Evolutionary conservation across 2,888 invertebrate species (phyloP).

Genomic region (Lithophane semibrunnea): DNA sequence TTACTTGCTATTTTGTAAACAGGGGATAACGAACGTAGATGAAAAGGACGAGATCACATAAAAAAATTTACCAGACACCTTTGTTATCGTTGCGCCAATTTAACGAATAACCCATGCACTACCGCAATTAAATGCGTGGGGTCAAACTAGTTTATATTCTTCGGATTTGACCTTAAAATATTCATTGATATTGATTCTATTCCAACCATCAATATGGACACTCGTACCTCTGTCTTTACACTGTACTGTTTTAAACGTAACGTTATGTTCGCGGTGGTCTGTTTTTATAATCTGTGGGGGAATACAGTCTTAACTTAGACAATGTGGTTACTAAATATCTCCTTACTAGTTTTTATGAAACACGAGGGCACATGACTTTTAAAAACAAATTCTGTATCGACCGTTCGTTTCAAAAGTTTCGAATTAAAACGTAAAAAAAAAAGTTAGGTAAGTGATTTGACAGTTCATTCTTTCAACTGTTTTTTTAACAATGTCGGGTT

Average conservation of each 20-base stretch:
- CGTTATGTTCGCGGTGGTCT: slow-evolving; percentile 64
- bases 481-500: slow-evolving; percentile 53
- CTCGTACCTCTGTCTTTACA: background rate
- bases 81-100: background rate
- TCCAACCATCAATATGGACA: slow-evolving; percentile 13
- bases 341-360: slow-evolving; percentile 63
- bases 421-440: slow-evolving; percentile 45
- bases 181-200: slow-evolving; percentile 22
- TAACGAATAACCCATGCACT: background rate
- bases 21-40: background rate
- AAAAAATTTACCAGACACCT: background rate
- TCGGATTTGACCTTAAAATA: slow-evolving; percentile 10
- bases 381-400: slow-evolving; percentile 32
- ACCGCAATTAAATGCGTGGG: background rate
- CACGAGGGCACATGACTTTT: slow-evolving; percentile 53
- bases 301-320: slow-evolving; percentile 70
- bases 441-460: slow-evolving; percentile 31
- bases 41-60: background rate
- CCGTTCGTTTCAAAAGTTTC: slow-evolving; percentile 33
- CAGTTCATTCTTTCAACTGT: slow-evolving; percentile 40
- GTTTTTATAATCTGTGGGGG: slow-evolving; percentile 75
- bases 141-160: slow-evolving; percentile 7
- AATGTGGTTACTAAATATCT: slow-evolving; percentile 65
- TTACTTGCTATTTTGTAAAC: background rate
- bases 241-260: slow-evolving; percentile 55